Percentiles rank a stretch among this genome's conserved stretches.
Conservation (phyloP, 2,113 vertebrate genomes). For the Zootoca vivipara region DNA sequence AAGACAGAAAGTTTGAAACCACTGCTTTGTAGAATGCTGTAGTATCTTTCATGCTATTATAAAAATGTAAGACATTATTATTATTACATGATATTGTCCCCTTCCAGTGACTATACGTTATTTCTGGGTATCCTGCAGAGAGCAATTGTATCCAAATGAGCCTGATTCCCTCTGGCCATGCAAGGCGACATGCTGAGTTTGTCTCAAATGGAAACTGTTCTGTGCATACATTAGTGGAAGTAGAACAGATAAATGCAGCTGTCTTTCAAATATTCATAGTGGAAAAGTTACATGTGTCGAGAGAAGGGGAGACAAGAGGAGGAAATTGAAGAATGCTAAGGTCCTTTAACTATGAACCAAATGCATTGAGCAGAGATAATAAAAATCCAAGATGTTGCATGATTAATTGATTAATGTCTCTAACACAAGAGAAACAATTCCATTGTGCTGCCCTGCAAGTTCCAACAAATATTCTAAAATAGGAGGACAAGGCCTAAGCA, state of each 20-base stretch:
- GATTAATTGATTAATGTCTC: not conserved
- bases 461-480: not conserved
- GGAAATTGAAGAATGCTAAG: not conserved
- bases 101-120: not conserved
- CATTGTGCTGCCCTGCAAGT: not conserved
- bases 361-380: not conserved
- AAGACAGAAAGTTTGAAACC: not conserved
- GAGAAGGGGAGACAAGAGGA: not conserved
- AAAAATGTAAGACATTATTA: not conserved
- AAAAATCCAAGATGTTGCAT: not conserved
- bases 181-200: not conserved
- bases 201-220: not conserved
- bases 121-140: not conserved
- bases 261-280: conserved; percentile 3
- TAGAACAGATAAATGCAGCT: not conserved
- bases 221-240: conserved; percentile 11
- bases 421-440: not conserved
- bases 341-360: not conserved
- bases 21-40: not conserved
- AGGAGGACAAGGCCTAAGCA: not conserved
- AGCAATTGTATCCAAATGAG: not conserved
- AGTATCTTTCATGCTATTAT: not conserved
- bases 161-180: not conserved
- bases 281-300: not conserved
- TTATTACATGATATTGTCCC: not conserved